A percentile compares a stretch with the other conserved stretches of the same genome.
These are phyloP conservation scores for Aphelocoma coerulescens DNA, from an alignment of 2,113 vertebrate genomes.

Conservation along the genomic window DNA sequence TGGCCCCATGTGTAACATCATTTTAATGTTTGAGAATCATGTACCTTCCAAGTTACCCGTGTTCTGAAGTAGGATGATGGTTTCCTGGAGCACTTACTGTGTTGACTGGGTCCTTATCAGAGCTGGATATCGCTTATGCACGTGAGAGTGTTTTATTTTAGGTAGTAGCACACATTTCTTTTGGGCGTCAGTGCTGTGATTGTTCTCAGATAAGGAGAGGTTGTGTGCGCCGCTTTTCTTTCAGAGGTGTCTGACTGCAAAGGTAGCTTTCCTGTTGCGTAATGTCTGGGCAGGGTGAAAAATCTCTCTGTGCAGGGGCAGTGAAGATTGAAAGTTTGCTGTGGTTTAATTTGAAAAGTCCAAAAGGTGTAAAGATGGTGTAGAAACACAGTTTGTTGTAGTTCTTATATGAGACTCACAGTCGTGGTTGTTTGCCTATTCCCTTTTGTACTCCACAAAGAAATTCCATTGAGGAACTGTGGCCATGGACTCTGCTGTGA, in stretches of 20 bases:
- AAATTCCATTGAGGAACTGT: neutral
- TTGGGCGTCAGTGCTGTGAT: neutral
- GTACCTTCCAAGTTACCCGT: too few species aligned
- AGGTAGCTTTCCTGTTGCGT: fast-evolving
- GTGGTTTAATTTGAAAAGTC: neutral
- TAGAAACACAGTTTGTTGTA: neutral
- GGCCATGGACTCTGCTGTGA: neutral
- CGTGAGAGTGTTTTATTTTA: neutral
- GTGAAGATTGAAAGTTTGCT: too few species aligned
- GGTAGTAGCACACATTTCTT: fast-evolving
- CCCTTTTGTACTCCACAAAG: neutral
- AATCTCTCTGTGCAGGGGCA: neutral
- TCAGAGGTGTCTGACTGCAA: neutral
- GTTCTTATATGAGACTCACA: neutral
- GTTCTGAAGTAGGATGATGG: neutral
- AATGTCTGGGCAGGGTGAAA: neutral
- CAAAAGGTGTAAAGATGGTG: fast-evolving
- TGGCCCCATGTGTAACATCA: fast-evolving
- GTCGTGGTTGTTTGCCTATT: too few species aligned
- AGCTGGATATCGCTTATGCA: neutral
- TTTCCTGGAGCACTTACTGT: too few species aligned
- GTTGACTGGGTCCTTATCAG: neutral
- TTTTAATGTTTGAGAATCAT: neutral
- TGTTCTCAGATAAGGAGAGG: neutral
- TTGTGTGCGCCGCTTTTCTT: neutral